Base-by-base conservation (phyloP, 2,797 vertebrate genomes). In the Pangasius macronema region DNA sequence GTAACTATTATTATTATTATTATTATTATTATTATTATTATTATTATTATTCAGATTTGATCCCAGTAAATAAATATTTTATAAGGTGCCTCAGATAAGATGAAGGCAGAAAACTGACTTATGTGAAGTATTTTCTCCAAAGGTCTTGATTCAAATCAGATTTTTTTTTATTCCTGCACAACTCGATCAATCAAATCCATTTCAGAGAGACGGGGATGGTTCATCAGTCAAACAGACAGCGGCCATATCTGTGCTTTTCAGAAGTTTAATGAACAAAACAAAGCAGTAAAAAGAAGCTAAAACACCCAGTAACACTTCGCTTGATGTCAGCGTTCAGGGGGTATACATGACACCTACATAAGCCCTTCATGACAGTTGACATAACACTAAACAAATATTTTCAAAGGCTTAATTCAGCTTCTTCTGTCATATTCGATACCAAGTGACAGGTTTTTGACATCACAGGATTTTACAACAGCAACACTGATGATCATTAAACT, bases 121-220 rank as follows among this genome's bases (percentile, higher is more conserved):
- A 55, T 11, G 4, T 65, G 18, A 77, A 76, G 81, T 46, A 24
- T 68, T 83, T 83, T 83, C 42, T 67, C 18, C n/a, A 82, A 49
- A 30, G 9, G 61, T 65, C 42, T 82, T 5, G 27, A 67, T 67
- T 51, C 3, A 49, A 33, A 67, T 65, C 42, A 0, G 16, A 49
- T 51, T 67, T 51, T 39, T 51, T 39, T 81, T 46, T 49, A 30
- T 24, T 80, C 16, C 76, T 75, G 73, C 75, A 85, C 77, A 85
- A 67, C 81, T 84, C 81, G 77, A 88, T 88, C 79, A 87, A 90
- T 89, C 84, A 88, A 67, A 80, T 77, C 39, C 70, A 79, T 59
- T 67, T 87, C 85, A 46, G 33, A 65, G 84, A 83, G 70, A 79
- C 59, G 9, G 51, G 30, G 85, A 72, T 46, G 67, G 81, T 82